These are phyloP conservation scores for Enteromius anoplus DNA, from an alignment of 2,797 vertebrate genomes.

Conservation along the genomic window DNA sequence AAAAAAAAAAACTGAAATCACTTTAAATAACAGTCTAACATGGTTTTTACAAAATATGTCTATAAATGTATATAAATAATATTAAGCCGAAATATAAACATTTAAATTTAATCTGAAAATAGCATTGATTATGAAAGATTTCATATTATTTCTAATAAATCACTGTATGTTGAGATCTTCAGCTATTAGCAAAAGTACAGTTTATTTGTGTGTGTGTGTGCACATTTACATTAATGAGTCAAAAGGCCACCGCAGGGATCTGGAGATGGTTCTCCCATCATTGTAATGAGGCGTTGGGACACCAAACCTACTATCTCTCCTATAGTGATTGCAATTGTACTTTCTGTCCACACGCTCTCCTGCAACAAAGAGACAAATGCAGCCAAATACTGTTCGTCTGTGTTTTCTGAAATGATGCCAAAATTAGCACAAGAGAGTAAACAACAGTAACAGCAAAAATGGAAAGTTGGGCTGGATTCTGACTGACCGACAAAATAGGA, in stretches of 20 bases:
- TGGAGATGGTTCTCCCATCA: conserved; percentile 76
- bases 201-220: conserved; percentile 37
- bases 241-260: conserved; percentile 77
- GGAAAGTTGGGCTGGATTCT: not conserved
- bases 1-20: not conserved
- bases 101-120: not conserved
- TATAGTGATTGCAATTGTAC: conserved; percentile 73
- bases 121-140: not conserved
- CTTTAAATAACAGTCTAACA: not conserved
- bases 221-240: conserved; percentile 77
- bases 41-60: not conserved
- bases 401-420: not conserved
- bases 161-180: not conserved
- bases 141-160: not conserved
- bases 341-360: conserved; percentile 81
- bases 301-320: conserved; percentile 79
- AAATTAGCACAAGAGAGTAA: not conserved
- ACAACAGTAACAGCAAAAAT: not conserved
- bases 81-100: not conserved
- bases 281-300: conserved; percentile 79
- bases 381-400: not conserved
- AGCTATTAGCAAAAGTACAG: not conserved
- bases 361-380: conserved; percentile 50
- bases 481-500: conserved; percentile 82
- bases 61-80: too few species aligned